Percentiles rank a stretch among this genome's conserved stretches.
Conservation (phyloP, 2,113 vertebrate genomes). For the Speoplatyrhinus poulsoni region DNA sequence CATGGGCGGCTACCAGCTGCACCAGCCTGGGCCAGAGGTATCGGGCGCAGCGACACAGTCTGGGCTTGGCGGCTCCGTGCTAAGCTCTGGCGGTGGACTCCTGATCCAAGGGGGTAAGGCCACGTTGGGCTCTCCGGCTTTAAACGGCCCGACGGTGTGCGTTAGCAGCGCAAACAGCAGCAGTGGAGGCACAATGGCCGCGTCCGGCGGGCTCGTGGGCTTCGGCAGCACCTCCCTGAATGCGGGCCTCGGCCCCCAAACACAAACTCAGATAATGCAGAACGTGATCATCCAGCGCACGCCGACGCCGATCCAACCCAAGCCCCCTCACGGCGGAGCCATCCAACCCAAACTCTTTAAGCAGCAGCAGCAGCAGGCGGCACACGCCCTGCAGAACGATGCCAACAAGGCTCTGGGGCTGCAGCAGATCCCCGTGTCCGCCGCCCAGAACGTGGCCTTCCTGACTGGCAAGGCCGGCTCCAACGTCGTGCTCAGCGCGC, state of each 20-base stretch:
- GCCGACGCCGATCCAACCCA: slow-evolving; percentile 96
- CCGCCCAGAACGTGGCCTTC: slow-evolving; percentile 89
- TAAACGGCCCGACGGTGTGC: slow-evolving; percentile 78
- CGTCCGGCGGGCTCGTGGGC: slow-evolving; percentile 71
- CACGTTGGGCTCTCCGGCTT: slow-evolving; percentile 80
- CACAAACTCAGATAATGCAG: slow-evolving; percentile 81
- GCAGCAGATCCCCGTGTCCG: slow-evolving; percentile 80
- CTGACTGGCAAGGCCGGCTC: slow-evolving; percentile 85
- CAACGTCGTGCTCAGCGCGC: slow-evolving; percentile 87
- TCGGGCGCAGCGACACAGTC: slow-evolving; percentile 76
- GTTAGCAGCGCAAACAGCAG: slow-evolving; percentile 72
- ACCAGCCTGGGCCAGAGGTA: slow-evolving; percentile 80
- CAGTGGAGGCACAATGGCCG: slow-evolving; percentile 66
- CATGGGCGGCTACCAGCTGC: slow-evolving; percentile 86
- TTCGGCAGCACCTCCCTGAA: slow-evolving; percentile 68
- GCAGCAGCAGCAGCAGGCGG: slow-evolving; percentile 65
- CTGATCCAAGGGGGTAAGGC: slow-evolving; percentile 88
- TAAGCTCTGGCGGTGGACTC: slow-evolving; percentile 75
- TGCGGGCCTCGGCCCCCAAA: slow-evolving; percentile 67
- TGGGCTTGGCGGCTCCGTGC: slow-evolving; percentile 75
- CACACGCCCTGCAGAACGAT: slow-evolving; percentile 84
- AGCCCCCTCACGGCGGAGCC: slow-evolving; percentile 83
- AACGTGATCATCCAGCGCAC: slow-evolving; percentile 94
- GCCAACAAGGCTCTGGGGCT: slow-evolving; percentile 78
- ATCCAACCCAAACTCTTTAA: slow-evolving; percentile 90